Base-by-base conservation (phyloP, 2,797 vertebrate species). In the Heterohyrax brucei region DNA sequence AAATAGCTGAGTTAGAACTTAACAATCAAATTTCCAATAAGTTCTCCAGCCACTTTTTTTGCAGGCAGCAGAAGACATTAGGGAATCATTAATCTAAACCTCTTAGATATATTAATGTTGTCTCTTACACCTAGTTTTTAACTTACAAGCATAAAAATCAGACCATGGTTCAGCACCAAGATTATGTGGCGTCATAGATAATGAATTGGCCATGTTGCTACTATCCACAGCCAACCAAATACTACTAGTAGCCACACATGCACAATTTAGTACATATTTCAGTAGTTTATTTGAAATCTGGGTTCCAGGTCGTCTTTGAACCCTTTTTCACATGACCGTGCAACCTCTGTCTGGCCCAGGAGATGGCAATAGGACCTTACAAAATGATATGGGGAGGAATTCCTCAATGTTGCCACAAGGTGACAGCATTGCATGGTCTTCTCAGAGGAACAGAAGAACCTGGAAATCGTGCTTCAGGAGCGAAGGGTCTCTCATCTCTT, bases 351-450 rank as follows among this genome's bases (percentile, higher is more conserved):
- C 39, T 3, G 0, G 10, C 0, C 98, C 98, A 98, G 97, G 76
- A 98, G 98, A 96, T 98, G 98, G 98, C 97, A 98, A 30, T 68
- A 39, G 39, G 70, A 75, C 18, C 77, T 88, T 78, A 89, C 9
- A 21, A 44, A 95, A 86, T 1, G 14, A 50, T 26, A 3, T 3
- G 19, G 22, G 6, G 6, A 10, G 0, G 0, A 7, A 7, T 61
- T 66, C 18, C 0, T 0, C 9, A 6, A 16, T 0, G 3, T 6
- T 0, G 21, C 82, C 96, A 79, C 86, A 1, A 59, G 77, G 33
- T 39, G 95, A 30, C 53, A 82, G 86, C 46, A 66, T 96, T 70
- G 39, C 39, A 48, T 1, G 2, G 33, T 1, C 3, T 50, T 77
- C 48, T 1, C 33, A 30, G 33, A 30, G 30, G 26, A 78, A 82